Conservation (phyloP, 2,113 vertebrate species). For the Conger conger region DNA sequence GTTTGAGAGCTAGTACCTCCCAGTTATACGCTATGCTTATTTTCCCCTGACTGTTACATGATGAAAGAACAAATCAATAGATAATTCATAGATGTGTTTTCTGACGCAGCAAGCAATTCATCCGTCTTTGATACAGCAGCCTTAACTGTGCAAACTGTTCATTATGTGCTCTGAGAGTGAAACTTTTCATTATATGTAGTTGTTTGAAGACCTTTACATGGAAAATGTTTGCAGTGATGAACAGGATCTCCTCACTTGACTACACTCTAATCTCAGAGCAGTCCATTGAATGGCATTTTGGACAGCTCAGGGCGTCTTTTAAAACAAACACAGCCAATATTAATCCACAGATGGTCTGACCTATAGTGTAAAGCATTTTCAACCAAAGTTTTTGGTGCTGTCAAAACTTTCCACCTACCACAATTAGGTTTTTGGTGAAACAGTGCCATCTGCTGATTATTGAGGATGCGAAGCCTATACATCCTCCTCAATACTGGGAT, state of each 20-base stretch:
- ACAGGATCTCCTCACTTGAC: background rate
- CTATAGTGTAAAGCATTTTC: background rate
- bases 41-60: background rate
- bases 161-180: background rate
- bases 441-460: background rate
- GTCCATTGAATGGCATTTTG: background rate
- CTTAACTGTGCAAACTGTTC: background rate
- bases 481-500: background rate
- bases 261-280: background rate
- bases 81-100: background rate
- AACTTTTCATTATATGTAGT: background rate
- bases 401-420: background rate
- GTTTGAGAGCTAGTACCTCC: background rate
- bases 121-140: background rate
- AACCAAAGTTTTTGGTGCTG: background rate
- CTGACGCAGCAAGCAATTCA: background rate
- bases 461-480: background rate
- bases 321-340: background rate
- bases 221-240: background rate
- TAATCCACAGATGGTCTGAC: background rate
- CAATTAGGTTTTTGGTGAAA: background rate
- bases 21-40: background rate
- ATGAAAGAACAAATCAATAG: background rate
- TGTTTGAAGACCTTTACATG: background rate
- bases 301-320: background rate